A percentile compares a stretch with the other conserved stretches of the same genome.
phyloP scores from a whole-genome alignment of 1,140 invertebrate species.

The Whitmania pigra region DNA sequence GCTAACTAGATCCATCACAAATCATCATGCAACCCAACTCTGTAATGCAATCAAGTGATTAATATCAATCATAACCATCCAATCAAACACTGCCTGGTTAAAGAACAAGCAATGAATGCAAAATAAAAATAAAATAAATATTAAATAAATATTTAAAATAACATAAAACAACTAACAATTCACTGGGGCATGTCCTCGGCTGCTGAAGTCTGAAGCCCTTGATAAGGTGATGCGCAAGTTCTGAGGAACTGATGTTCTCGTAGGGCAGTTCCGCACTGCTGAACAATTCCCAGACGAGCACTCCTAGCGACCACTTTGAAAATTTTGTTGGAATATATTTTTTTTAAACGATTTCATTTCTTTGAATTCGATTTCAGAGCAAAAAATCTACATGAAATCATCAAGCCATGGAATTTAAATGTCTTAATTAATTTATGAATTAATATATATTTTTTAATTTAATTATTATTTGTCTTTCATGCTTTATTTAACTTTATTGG shows the following conservation, averaged over 20 bases:
- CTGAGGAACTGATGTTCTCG: constrained; percentile 76
- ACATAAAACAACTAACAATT: constrained; percentile 61
- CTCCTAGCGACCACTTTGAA: constrained; percentile 78
- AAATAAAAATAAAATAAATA: not conserved
- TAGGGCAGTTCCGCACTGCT: constrained; percentile 78
- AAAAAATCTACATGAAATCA: not conserved
- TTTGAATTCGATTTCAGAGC: not conserved
- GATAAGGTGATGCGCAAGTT: constrained; percentile 68
- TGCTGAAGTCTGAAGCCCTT: constrained; percentile 77
- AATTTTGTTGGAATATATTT: not conserved
- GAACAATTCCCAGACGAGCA: constrained; percentile 82
- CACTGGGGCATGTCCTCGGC: constrained; percentile 84
- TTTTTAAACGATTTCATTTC: not conserved
- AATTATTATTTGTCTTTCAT: too few species aligned
- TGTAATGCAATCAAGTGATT: too few species aligned
- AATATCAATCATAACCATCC: too few species aligned
- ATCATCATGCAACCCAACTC: too few species aligned
- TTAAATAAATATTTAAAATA: not conserved
- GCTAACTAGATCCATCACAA: too few species aligned
- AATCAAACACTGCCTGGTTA: too few species aligned
- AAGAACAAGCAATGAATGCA: too few species aligned
- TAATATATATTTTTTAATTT: too few species aligned
- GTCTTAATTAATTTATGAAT: not conserved
- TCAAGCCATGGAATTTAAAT: not conserved
- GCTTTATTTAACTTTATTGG: too few species aligned